Base-by-base conservation (phyloP, 1,140 invertebrate species). In the Rhagoletis pomonella region DNA sequence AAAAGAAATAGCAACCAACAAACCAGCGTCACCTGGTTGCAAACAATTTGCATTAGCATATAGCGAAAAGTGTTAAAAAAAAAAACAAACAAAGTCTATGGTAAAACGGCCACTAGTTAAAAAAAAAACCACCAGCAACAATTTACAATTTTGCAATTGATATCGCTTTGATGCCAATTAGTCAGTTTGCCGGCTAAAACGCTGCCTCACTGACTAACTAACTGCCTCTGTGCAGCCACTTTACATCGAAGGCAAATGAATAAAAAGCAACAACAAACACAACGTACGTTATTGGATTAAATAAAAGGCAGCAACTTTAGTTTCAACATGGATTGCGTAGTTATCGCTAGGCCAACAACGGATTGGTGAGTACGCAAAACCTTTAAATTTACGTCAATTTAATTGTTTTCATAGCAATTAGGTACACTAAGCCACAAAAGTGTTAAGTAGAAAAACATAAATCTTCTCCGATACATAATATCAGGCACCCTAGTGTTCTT, bases 141-240 rank as follows among this genome's bases (percentile, higher is more conserved):
- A 81, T 58, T 73, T 58, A 12, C n/a, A 58, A 42, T 55, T 55
- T 44, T 81, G 73, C 73, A 81, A 81, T 55, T 81, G 73, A 81
- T 81, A 81, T 81, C 73, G 44, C 73, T 50, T n/a, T 81, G 73
- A 81, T 55, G 73, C 73, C 73, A 81, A 81, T 81, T 81, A 81
- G 73, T 55, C 73, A 81, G 73, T 55, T 81, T 81, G 73, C 73
- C 67, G 44, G 67, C 67, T 50, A 81, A 42, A 47, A 81, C 17
- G 17, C 47, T 81, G 47, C 73, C 9, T 7, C 3, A 4, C 62
- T 42, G 69, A 6, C 69, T 47, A n/a, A 55, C 47, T 55, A 55
- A 81, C 73, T 7, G 73, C 73, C 44, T 58, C 44, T 81, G 73
- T 81, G 73, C 47, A 81, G 14, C n/a, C 47, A 55, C 44, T 73